Evolutionary conservation across 2,888 invertebrate species (phyloP).

Genomic region (Drosophila anomelani): DNA sequence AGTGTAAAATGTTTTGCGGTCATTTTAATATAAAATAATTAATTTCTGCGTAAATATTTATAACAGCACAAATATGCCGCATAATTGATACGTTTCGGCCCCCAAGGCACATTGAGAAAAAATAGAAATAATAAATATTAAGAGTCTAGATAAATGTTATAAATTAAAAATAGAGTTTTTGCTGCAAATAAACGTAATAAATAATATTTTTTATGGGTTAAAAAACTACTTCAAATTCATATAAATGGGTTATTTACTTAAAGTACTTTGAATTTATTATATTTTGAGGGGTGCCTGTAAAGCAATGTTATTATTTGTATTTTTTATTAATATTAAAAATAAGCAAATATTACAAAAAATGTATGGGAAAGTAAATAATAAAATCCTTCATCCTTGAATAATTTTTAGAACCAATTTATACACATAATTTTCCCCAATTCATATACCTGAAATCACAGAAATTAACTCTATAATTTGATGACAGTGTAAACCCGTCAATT

Average conservation of each 20-base stretch:
- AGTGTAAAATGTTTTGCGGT: constrained; percentile 78
- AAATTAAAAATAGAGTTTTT: neutral
- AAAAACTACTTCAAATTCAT: neutral
- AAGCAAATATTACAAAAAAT: neutral
- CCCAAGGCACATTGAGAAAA: constrained; percentile 12
- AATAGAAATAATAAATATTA: neutral
- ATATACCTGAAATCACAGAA: neutral
- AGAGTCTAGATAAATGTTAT: neutral
- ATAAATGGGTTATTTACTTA: neutral
- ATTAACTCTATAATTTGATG: neutral
- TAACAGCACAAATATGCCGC: constrained; percentile 76
- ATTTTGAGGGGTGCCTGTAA: no score
- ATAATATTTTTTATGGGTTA: neutral
- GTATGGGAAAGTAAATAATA: neutral
- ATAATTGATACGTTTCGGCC: constrained; percentile 68
- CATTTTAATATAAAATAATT: constrained; percentile 81
- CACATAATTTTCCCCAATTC: neutral
- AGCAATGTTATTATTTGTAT: neutral
- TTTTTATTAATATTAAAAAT: no score
- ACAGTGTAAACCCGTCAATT: constrained; percentile 11
- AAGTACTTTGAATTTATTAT: neutral
- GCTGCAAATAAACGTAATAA: neutral
- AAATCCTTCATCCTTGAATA: neutral
- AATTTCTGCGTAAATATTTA: constrained; percentile 80
- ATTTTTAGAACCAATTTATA: neutral